Conservation (phyloP, 2,113 vertebrate genomes). For the Ciconia maguari region DNA sequence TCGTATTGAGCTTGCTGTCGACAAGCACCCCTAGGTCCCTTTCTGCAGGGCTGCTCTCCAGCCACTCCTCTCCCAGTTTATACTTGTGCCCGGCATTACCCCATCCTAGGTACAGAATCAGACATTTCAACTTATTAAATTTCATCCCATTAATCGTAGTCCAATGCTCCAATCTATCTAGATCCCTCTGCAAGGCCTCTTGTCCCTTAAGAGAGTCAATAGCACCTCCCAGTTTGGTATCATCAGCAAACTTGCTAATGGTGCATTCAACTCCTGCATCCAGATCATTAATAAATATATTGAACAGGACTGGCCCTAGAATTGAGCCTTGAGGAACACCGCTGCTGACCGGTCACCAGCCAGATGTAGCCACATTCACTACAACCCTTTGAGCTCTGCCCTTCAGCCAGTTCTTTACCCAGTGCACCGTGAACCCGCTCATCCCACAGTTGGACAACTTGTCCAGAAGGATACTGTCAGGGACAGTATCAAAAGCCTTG, state of each 20-base stretch:
- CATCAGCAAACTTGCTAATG: not conserved
- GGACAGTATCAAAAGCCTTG: not conserved
- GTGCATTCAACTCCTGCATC: not conserved
- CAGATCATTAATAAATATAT: not conserved
- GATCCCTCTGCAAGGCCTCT: not conserved
- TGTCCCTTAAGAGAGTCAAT: not conserved
- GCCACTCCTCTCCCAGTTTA: not conserved
- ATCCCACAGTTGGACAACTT: not conserved
- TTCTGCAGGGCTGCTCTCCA: not conserved
- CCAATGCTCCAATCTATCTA: too few species aligned
- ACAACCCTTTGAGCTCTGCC: not conserved
- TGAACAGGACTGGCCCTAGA: not conserved
- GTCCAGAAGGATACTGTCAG: not conserved
- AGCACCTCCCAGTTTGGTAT: not conserved
- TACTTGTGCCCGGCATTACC: not conserved
- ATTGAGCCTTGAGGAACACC: not conserved
- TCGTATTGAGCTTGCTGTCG: rapidly evolving
- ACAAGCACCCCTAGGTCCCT: not conserved
- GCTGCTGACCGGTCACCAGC: not conserved
- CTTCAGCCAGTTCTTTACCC: not conserved
- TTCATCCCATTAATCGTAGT: not conserved
- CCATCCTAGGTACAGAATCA: not conserved
- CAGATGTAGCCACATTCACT: not conserved
- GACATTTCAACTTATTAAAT: not conserved
- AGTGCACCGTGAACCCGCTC: rapidly evolving